phyloP scores from a whole-genome alignment of 1,140 invertebrate species.

The Micrasema longulum region DNA sequence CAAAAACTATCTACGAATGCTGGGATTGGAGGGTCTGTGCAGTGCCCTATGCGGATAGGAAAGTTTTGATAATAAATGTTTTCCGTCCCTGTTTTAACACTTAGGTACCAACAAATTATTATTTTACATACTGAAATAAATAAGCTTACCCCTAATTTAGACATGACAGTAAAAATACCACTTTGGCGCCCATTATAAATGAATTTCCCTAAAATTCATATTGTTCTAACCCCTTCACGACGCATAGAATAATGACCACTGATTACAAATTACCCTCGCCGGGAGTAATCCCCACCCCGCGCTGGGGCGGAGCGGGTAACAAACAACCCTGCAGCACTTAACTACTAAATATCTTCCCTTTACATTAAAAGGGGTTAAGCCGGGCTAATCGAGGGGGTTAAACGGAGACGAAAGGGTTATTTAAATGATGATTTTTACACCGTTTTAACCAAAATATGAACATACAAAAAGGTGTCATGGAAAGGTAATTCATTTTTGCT shows the following conservation, averaged over 20 bases:
- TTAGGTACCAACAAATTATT: too few relatives aligned
- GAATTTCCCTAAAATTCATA: slow-evolving; percentile 35
- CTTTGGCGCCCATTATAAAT: slow-evolving; percentile 36
- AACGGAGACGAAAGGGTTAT: slow-evolving; percentile 27
- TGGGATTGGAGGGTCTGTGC: too few relatives aligned
- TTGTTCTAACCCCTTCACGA: slow-evolving; percentile 33
- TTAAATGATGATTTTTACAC: slow-evolving; percentile 37
- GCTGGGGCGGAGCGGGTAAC: neutral
- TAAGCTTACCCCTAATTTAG: neutral
- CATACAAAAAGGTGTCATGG: too few relatives aligned
- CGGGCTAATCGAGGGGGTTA: slow-evolving; percentile 36
- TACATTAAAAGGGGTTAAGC: slow-evolving; percentile 41
- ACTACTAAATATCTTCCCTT: slow-evolving; percentile 9
- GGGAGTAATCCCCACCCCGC: slow-evolving; percentile 37
- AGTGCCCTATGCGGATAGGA: too few relatives aligned
- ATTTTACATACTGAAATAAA: too few relatives aligned
- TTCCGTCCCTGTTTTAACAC: too few relatives aligned
- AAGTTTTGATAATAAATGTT: too few relatives aligned
- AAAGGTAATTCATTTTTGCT: too few relatives aligned
- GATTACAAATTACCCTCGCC: slow-evolving; percentile 49
- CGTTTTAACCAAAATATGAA: too few relatives aligned
- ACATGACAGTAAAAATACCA: slow-evolving; percentile 18
- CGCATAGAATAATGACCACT: slow-evolving; percentile 40
- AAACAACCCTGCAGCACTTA: neutral
- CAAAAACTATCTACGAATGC: too few relatives aligned